Evolutionary conservation across 1,140 invertebrate species (phyloP).

Genomic region (Anoplolepis gracilipes): DNA sequence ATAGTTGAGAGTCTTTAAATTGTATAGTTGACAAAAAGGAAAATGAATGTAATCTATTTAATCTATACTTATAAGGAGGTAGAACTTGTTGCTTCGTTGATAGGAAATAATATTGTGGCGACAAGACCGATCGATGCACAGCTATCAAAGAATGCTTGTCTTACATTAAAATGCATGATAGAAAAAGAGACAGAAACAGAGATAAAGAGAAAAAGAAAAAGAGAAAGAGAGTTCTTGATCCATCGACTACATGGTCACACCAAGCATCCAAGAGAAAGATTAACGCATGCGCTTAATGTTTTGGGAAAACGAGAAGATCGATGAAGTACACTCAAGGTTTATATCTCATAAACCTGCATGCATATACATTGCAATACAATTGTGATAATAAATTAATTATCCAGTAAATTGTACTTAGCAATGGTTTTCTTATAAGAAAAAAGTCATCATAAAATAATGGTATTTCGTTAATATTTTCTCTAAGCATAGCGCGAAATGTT

Average conservation of each 20-base stretch:
- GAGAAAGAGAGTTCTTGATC: background rate
- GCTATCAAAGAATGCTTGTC: background rate
- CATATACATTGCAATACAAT: conserved; percentile 1
- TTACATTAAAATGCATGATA: conserved; percentile 29
- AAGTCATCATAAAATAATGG: background rate
- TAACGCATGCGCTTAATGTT: conserved; percentile 28
- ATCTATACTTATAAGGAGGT: conserved; percentile 8
- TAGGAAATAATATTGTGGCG: conserved; percentile 28
- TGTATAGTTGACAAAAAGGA: background rate
- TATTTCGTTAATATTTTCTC: background rate
- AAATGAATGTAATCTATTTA: conserved; percentile 22
- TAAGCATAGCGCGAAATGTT: background rate
- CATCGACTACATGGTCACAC: background rate
- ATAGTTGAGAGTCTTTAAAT: no score
- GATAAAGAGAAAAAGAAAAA: conserved; percentile 6
- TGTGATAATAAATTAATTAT: background rate
- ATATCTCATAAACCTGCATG: background rate
- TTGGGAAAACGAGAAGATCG: conserved; percentile 11
- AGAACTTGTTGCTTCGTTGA: conserved; percentile 54
- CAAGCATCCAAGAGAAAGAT: background rate
- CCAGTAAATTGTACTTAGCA: background rate
- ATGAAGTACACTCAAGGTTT: conserved; percentile 18
- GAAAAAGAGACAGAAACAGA: background rate
- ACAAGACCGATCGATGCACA: conserved; percentile 12
- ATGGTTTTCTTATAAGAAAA: background rate